Evolutionary conservation across 2,797 vertebrate genomes (phyloP).

Genomic region (Peromyscus nudipes): DNA sequence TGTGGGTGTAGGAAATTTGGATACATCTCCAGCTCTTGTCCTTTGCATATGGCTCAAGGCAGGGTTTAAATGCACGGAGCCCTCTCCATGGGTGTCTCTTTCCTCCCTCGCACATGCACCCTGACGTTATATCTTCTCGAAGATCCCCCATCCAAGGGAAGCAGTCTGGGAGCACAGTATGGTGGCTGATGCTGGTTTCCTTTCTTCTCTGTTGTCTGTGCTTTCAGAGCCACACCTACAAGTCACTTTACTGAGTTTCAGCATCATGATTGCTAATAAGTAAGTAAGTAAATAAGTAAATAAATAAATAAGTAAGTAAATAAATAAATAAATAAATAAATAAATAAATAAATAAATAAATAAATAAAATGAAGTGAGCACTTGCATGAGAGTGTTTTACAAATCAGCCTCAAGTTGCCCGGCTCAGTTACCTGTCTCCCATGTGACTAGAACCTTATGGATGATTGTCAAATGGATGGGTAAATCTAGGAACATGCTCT

Average conservation of each 20-base stretch:
- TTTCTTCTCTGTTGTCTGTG: background rate
- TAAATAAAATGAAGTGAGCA: background rate
- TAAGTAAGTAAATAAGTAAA: no score
- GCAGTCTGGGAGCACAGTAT: background rate
- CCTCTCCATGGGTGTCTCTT: background rate
- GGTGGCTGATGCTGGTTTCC: background rate
- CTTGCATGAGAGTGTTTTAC: background rate
- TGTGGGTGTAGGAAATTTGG: background rate
- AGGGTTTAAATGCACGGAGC: background rate
- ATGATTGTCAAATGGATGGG: background rate
- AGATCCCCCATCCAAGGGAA: no score
- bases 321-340: background rate
- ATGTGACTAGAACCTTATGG: background rate
- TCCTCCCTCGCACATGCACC: no score
- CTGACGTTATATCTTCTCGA: rapidly evolving
- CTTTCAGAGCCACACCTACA: background rate
- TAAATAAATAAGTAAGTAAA: background rate
- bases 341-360: no score
- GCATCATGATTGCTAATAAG: background rate
- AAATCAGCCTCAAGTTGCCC: no score
- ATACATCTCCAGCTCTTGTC: background rate
- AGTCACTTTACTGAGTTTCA: background rate
- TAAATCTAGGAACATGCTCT: background rate
- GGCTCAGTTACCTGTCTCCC: background rate
- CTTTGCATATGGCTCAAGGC: rapidly evolving